phyloP scores from a whole-genome alignment of 92 coral and sea anemone genomes.

The Actinernus sp. region DNA sequence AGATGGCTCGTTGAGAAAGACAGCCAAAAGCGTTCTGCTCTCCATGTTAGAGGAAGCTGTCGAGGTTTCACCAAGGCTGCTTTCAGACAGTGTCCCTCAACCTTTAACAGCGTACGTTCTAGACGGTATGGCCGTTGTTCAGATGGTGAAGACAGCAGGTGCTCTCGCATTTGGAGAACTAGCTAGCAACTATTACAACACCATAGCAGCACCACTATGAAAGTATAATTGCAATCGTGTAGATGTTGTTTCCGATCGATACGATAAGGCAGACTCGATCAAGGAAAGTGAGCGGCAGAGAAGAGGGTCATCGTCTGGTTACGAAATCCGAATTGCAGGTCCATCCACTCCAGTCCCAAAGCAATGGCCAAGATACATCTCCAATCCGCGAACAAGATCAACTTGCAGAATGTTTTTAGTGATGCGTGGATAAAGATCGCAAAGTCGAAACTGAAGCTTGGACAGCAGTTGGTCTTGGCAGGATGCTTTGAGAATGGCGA shows the following conservation, averaged over 20 bases:
- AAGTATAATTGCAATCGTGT: constrained; percentile 10
- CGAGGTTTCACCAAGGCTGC: constrained; percentile 8
- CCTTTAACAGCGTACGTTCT: constrained; percentile 15
- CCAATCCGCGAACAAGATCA: constrained; percentile 44
- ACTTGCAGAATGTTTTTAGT: constrained; percentile 4
- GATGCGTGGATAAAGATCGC: too few relatives aligned
- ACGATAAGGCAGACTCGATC: constrained; percentile 6
- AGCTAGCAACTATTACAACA: constrained; percentile 8
- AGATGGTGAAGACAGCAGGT: constrained; percentile 38
- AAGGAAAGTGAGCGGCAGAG: constrained; percentile 42
- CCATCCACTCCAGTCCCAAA: too few relatives aligned
- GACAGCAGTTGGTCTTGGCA: too few relatives aligned
- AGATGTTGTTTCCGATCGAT: constrained; percentile 6
- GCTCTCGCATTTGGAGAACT: constrained; percentile 25
- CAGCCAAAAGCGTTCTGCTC: constrained; percentile 16
- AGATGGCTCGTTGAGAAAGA: constrained; percentile 33
- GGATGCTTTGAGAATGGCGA: too few relatives aligned
- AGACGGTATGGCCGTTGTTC: constrained; percentile 37
- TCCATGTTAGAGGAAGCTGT: neutral
- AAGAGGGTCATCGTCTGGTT: constrained; percentile 40
- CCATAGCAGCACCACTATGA: constrained; percentile 20
- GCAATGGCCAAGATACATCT: constrained; percentile 37
- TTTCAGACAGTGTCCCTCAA: neutral
- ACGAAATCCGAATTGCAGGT: constrained; percentile 15
- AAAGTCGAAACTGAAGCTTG: too few relatives aligned